phyloP scores from a whole-genome alignment of 2,113 vertebrate species.

The Pluvianellus socialis region DNA sequence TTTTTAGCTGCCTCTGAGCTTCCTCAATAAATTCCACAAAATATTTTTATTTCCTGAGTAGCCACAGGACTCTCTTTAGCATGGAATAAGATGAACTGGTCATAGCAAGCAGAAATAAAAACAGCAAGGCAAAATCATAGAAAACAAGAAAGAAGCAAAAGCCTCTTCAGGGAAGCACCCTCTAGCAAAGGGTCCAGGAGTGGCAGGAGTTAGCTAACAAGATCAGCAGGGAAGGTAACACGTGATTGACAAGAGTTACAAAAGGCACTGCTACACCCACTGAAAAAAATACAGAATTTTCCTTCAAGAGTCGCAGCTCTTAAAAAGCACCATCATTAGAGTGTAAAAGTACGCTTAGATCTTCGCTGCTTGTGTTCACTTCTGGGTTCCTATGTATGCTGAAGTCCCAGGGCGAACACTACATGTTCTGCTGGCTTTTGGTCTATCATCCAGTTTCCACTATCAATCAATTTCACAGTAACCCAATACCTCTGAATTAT shows the following conservation, averaged over 20 bases:
- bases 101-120: neutral
- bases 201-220: neutral
- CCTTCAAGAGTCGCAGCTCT: neutral
- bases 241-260: rapidly evolving
- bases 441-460: neutral
- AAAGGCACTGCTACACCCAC: neutral
- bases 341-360: neutral
- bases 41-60: neutral
- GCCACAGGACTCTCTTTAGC: neutral
- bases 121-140: neutral
- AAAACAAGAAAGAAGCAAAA: neutral
- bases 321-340: neutral
- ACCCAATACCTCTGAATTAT: neutral
- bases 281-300: neutral
- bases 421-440: neutral
- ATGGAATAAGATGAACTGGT: neutral
- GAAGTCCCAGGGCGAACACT: neutral
- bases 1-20: neutral
- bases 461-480: neutral
- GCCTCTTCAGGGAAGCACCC: neutral
- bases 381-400: neutral
- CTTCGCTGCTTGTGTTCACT: neutral
- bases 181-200: neutral
- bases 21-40: neutral
- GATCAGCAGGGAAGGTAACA: neutral